Base-by-base conservation (phyloP, 2,797 vertebrate genomes). In the Sardinella longiceps region DNA sequence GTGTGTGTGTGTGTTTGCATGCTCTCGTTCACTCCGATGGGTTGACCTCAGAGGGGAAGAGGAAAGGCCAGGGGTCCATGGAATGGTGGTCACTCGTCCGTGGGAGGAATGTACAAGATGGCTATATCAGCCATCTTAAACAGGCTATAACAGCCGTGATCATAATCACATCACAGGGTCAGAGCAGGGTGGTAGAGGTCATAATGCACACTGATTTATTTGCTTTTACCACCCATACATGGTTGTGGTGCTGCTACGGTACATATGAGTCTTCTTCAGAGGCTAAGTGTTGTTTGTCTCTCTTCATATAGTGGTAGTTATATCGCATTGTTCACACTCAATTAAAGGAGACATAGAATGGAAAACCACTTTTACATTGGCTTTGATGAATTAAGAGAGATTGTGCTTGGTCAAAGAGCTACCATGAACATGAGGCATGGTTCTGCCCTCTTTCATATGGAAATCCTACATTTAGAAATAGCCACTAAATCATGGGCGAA, bases 31-130 rank as follows among this genome's bases (percentile, higher is more conserved):
- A 30, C 56, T 58, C 56, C 1, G 6, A n/a, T 25, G 23, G 56
- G 23, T 25, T 58, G 56, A 58, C n/a, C 56, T 58, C 56, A n/a
- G 56, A 58, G 23, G 56, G 20, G 53, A 56, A 20, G 53, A 56
- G 0, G 0, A 14, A 18, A 28, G 66, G 66, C 20, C 33, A 74
- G 63, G 15, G 70, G 70, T 77, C 70, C 7, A 20, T 20, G 20
- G 37, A n/a, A n/a, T n/a, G 23, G 70, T 77, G 37, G 70, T 43
- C 37, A 43, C 33, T 23, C 18, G 37, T 18, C 18, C 33, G 70
- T 77, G 37, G 70, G 70, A 39, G 70, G 70, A 39, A 39, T 77
- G 70, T 77, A 6, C 39, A 77, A 39, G 33, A 77, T 43, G 70
- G 37, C 37, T 77, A 15, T 30, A 48, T 53, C 51, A 23, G 18